Percentiles rank a stretch among this genome's conserved stretches.
Evolutionary conservation across 2,113 vertebrate species (phyloP).

Genomic region (Anhinga anhinga): DNA sequence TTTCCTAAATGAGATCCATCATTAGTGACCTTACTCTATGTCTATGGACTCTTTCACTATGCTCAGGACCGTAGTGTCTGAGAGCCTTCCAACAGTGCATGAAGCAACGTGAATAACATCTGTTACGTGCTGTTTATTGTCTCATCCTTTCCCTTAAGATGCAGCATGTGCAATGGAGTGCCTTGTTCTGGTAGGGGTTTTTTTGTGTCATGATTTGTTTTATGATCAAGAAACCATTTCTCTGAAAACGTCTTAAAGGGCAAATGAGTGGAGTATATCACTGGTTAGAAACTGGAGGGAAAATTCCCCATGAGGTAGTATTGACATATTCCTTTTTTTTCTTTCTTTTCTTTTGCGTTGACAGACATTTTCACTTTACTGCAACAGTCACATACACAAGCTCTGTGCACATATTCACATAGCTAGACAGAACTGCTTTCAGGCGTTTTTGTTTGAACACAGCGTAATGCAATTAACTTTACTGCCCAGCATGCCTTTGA

Average conservation of each 20-base stretch:
- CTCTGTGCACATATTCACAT: not conserved
- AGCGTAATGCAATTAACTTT: not conserved
- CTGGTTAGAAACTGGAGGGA: not conserved
- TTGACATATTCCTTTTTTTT: not conserved
- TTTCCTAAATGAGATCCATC: not conserved
- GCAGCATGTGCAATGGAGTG: not conserved
- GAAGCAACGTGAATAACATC: not conserved
- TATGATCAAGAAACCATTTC: not conserved
- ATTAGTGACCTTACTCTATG: not conserved
- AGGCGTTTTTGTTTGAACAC: not conserved
- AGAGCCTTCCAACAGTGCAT: not conserved
- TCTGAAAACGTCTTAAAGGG: not conserved
- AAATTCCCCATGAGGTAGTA: not conserved
- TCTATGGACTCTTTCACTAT: not conserved
- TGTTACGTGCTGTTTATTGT: slow-evolving; percentile 17
- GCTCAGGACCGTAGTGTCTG: not conserved
- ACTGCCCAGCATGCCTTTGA: slow-evolving; percentile 17
- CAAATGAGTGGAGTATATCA: not conserved
- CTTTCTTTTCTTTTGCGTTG: not conserved
- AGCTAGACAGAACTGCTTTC: not conserved
- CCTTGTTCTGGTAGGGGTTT: not conserved
- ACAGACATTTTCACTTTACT: not conserved
- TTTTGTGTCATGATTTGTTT: not conserved
- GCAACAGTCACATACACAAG: not conserved
- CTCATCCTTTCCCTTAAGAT: slow-evolving; percentile 28